Evolutionary conservation across 2,113 vertebrate genomes (phyloP).

Genomic region (Tenrec ecaudatus): DNA sequence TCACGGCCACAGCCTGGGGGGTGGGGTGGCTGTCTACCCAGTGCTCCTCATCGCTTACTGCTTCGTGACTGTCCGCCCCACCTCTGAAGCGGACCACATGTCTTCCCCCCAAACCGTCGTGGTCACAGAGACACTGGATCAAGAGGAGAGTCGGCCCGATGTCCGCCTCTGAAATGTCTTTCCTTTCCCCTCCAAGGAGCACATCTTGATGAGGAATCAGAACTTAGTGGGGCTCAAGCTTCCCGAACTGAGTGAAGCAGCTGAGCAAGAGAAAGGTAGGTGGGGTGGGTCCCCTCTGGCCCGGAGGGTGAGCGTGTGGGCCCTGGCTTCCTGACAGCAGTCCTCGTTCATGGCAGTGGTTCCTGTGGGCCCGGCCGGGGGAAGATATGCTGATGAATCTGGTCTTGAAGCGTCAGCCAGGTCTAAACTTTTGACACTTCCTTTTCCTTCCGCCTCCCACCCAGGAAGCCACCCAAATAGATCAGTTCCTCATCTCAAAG

Average conservation of each 20-base stretch:
- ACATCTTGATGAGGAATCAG: conserved; percentile 96
- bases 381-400: background rate
- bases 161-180: conserved; percentile 43
- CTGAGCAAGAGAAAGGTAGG: conserved; percentile 97
- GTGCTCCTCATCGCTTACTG: background rate
- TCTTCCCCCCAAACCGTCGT: background rate
- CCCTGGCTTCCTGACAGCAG: background rate
- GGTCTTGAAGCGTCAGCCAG: conserved; percentile 26
- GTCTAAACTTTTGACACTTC: conserved; percentile 65
- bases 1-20: background rate
- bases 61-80: background rate
- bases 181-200: conserved; percentile 89
- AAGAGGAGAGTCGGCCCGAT: background rate
- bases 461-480: conserved; percentile 70
- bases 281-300: background rate
- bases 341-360: background rate
- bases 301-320: background rate
- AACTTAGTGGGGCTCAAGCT: conserved; percentile 94
- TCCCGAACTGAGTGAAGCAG: conserved; percentile 95
- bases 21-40: background rate
- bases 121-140: background rate
- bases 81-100: background rate
- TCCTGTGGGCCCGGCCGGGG: background rate
- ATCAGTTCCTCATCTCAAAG: conserved; percentile 74
- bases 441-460: conserved; percentile 55